These are phyloP conservation scores for Harmothoe impar DNA, from an alignment of 2,888 invertebrate species.

Conservation along the genomic window DNA sequence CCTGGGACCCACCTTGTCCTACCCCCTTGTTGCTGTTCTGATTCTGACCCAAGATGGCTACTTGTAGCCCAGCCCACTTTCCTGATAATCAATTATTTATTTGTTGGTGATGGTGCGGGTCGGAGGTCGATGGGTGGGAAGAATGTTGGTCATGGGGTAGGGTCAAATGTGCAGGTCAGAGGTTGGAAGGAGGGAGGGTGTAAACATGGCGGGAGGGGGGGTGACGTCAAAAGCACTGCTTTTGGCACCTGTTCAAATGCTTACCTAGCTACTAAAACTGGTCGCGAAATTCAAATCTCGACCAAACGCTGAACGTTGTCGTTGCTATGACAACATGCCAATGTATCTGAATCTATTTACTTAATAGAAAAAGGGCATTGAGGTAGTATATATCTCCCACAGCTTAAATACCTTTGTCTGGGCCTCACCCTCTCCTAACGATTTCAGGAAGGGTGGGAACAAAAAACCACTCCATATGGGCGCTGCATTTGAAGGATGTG, in stretches of 20 bases:
- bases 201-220: neutral
- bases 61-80: neutral
- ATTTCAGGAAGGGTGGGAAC: neutral
- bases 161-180: slow-evolving; percentile 32
- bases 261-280: no score
- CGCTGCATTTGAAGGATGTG: slow-evolving; percentile 22
- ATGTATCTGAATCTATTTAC: neutral
- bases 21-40: neutral
- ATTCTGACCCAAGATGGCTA: neutral
- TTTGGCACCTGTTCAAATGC: neutral
- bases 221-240: neutral
- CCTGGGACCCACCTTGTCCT: neutral
- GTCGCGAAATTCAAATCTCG: no score
- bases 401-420: slow-evolving; percentile 1
- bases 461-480: neutral
- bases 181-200: neutral
- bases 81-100: slow-evolving; percentile 50
- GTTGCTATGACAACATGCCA: neutral
- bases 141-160: slow-evolving; percentile 41
- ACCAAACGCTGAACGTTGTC: neutral
- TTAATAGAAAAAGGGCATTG: neutral
- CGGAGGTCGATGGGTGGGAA: slow-evolving; percentile 25
- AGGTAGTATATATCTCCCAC: neutral
- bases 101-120: slow-evolving; percentile 5
- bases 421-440: neutral